Conservation (phyloP, 2,888 invertebrate genomes). For the Laothoe populi region DNA sequence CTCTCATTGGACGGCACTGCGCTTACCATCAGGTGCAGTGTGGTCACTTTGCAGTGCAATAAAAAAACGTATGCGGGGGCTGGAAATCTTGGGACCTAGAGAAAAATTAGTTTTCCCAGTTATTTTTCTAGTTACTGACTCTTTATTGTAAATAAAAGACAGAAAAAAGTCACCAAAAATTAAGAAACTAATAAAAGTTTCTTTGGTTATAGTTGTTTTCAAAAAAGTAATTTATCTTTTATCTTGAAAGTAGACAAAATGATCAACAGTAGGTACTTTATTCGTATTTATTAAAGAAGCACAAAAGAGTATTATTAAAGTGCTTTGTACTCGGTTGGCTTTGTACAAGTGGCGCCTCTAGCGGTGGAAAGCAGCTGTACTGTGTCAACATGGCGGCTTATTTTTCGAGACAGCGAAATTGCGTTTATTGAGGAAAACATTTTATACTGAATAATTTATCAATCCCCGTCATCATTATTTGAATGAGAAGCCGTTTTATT, state of each 20-base stretch:
- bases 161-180: neutral
- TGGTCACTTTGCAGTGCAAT: too few relatives aligned
- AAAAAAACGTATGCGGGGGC: too few relatives aligned
- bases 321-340: constrained; percentile 5
- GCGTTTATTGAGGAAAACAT: constrained; percentile 16
- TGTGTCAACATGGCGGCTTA: constrained; percentile 13
- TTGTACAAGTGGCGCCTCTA: constrained; percentile 16
- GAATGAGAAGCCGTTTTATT: constrained; percentile 19
- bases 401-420: neutral
- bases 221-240: constrained; percentile 8
- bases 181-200: neutral
- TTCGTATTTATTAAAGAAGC: constrained; percentile 16
- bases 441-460: constrained; percentile 29
- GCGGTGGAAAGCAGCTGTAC: neutral
- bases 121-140: too few relatives aligned
- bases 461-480: constrained; percentile 22
- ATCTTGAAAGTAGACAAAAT: constrained; percentile 7
- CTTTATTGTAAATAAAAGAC: neutral
- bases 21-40: too few relatives aligned
- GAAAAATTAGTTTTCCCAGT: too few relatives aligned
- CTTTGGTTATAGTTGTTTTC: neutral
- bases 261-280: constrained; percentile 7
- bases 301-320: constrained; percentile 19
- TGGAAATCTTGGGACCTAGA: too few relatives aligned
- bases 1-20: too few relatives aligned